Conservation (phyloP, 2,113 vertebrate species). For the Lepus europaeus region DNA sequence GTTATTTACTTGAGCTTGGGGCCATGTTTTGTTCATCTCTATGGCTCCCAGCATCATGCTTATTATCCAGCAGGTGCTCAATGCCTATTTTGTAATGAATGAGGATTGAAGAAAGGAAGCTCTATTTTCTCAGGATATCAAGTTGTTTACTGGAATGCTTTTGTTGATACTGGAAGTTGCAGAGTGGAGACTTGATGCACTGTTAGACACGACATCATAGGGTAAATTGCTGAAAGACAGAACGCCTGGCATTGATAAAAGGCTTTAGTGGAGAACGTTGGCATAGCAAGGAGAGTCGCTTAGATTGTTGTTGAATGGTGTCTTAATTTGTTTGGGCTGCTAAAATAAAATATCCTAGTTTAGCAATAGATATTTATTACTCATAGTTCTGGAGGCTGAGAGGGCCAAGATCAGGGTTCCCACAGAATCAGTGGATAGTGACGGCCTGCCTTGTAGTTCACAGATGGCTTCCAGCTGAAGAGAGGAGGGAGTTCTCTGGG, state of each 20-base stretch:
- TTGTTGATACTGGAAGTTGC: neutral
- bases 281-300: neutral
- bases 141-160: neutral
- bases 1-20: neutral
- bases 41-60: neutral
- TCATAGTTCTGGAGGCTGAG: neutral
- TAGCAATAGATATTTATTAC: neutral
- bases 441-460: neutral
- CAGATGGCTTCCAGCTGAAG: neutral
- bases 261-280: neutral
- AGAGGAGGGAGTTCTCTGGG: neutral
- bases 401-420: neutral
- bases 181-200: neutral
- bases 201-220: slow-evolving; percentile 18
- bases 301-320: neutral
- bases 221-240: neutral
- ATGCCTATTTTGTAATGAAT: slow-evolving; percentile 28
- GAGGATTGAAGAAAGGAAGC: slow-evolving; percentile 2
- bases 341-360: neutral
- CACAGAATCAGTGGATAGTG: neutral
- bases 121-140: slow-evolving; percentile 33
- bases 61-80: neutral
- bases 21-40: neutral
- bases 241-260: slow-evolving; percentile 18
- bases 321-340: neutral